phyloP scores from a whole-genome alignment of 2,797 vertebrate species.

The Gallinago solitaria region DNA sequence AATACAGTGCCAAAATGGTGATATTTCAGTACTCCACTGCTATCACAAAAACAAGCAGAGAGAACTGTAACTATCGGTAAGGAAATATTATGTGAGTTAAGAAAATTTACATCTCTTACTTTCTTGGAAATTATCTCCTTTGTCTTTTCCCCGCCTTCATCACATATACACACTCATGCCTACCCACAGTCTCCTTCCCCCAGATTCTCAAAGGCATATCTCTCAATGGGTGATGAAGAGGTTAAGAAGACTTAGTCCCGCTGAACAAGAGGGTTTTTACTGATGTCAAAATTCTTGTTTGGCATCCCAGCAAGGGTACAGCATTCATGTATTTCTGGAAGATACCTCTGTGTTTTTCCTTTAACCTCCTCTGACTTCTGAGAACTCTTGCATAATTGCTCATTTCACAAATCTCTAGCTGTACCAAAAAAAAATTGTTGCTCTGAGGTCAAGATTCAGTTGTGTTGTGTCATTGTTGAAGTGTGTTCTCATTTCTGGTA shows the following conservation, averaged over 20 bases:
- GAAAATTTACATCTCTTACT: neutral
- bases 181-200: neutral
- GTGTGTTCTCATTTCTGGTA: neutral
- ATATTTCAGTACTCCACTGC: neutral
- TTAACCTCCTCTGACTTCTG: neutral
- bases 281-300: neutral
- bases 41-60: neutral
- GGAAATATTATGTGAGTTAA: neutral
- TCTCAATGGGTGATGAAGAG: neutral
- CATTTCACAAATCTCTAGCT: conserved; percentile 8
- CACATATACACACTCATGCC: rapidly evolving
- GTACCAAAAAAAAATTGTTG: neutral
- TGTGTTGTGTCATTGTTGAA: neutral
- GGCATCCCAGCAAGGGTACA: neutral
- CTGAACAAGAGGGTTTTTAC: neutral
- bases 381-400: neutral
- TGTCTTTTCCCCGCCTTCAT: rapidly evolving
- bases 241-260: neutral
- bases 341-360: neutral
- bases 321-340: neutral
- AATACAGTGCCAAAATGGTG: neutral
- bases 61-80: neutral
- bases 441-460: neutral
- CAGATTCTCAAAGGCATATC: neutral
- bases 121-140: neutral